Base-by-base conservation (phyloP, 2,888 invertebrate genomes). In the Torymus texanus region DNA sequence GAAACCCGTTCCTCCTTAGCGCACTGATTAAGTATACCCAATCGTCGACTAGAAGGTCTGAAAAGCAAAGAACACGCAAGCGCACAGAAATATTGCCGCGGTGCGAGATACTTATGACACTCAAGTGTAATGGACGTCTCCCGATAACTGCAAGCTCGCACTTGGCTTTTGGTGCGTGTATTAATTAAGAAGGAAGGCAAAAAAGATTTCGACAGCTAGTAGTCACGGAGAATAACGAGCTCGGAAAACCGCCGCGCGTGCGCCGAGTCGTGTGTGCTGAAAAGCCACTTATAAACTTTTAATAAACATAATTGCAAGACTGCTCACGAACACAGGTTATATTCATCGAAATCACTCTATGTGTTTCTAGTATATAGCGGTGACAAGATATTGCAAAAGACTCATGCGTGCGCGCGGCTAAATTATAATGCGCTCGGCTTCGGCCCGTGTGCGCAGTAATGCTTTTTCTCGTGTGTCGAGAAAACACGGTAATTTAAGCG, bases 301-400 rank as follows among this genome's bases (percentile, higher is more conserved):
- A 74, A 81, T 75, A 75, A 65, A 51, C 29, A 73, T 55, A 78
- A 79, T 71, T 81, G 78, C 84, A 62, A 63, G 59, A 77, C 77
- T 71, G 79, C 74, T 21, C 74, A 79, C 68, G 71, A 78, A 81
- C 81, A 79, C 74, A 77, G 63, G 75, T 10, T 50, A 21, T 21
- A 21, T 41, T 11, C 68, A 13, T 41, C 70, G 76, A 58, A 12
- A 29, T 29, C 29, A 29, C 5, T 29, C 29, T 29, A 29, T 1
- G 12, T 14, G 21, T 61, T 5, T 8, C 14, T 5, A 2, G 18
- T 68, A 61, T 68, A 61, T 61, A 63, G 79, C 29, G 55, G 75
- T 67, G 66, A 82, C 63, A 65, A 76, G 81, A 70, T 79, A 81
- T 82, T 83, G 84, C 83, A 83, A 85, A 85, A 80, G 72, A 73